Base-by-base conservation (phyloP, 2,888 invertebrate genomes). In the Tenthredo distinguenda region DNA sequence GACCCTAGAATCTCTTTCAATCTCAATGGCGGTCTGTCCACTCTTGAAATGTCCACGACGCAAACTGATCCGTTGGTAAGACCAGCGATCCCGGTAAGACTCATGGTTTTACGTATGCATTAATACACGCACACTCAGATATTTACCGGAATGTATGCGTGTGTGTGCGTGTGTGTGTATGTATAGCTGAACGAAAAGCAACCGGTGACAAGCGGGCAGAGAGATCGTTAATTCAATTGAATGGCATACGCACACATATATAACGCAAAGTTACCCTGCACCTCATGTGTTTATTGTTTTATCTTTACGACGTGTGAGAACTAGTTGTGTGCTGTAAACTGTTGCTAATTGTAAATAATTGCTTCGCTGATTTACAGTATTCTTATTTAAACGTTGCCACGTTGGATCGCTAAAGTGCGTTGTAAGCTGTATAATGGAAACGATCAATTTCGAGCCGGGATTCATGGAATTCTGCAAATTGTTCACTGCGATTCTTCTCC, bases 201-300 rank as follows among this genome's bases (percentile, higher is more conserved):
- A 86, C 62, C 65, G 79, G 62, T 68, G 85, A 76, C 84, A 84
- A 74, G 55, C 7, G 9, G 55, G 47, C 26, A 26, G 72, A 83
- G 83, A 68, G 55, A 82, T 85, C 87, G 86, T 87, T 87, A 86
- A 87, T 87, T 87, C 85, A 85, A 76, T 50, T 85, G 84, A 87
- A 68, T 86, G 79, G 55, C 5, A 31, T 83, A 47, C 68, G 31
- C 47, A 47, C 9, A 6, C 18, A 40, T n/a, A 31, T 15, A 62
- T n/a, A 31, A 26, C 31, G 37, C 26, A 31, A n/a, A n/a, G 18
- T 4, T 37, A 40, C 82, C n/a, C 65, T 43, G 85, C 21, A 83
- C 62, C 71, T 34, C 58, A 10, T 58, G 62, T 72, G 65, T 85
- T 84, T 85, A 87, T 87, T 88, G 87, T 87, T 86, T 86, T 87